phyloP scores from a whole-genome alignment of 2,797 vertebrate species.

The Argya squamiceps region DNA sequence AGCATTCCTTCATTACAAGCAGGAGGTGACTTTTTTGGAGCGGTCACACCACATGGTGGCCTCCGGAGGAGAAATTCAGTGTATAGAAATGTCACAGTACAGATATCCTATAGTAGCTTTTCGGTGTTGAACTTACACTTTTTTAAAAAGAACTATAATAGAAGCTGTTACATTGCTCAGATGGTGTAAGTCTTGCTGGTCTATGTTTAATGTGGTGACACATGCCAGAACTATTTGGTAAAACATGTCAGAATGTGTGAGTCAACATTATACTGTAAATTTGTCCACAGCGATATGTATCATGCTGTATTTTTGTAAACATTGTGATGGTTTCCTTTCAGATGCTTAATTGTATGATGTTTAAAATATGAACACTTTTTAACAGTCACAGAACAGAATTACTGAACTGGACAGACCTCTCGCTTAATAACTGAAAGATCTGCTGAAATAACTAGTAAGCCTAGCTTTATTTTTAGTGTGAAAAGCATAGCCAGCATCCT shows the following conservation, averaged over 20 bases:
- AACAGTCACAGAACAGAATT: slow-evolving; percentile 34
- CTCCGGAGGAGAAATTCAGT: not conserved
- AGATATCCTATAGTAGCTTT: slow-evolving; percentile 65
- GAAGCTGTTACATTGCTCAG: slow-evolving; percentile 68
- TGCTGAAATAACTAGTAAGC: not conserved
- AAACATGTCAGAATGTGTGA: slow-evolving; percentile 60
- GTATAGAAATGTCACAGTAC: slow-evolving; percentile 44
- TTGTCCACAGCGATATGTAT: slow-evolving; percentile 61
- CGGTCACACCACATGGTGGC: fast-evolving
- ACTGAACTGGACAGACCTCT: slow-evolving; percentile 22
- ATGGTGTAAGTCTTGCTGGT: slow-evolving; percentile 68
- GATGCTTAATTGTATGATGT: slow-evolving; percentile 35
- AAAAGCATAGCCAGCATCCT: not conserved
- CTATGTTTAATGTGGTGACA: slow-evolving; percentile 71
- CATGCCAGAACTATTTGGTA: slow-evolving; percentile 71
- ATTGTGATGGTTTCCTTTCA: slow-evolving; percentile 68
- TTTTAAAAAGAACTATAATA: slow-evolving; percentile 60
- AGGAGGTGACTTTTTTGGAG: not conserved
- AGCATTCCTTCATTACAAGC: not conserved
- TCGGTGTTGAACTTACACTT: slow-evolving; percentile 60
- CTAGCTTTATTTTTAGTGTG: slow-evolving; percentile 27
- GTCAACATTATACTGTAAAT: slow-evolving; percentile 58
- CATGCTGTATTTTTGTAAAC: slow-evolving; percentile 75
- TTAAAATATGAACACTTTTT: slow-evolving; percentile 54
- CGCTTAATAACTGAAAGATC: slow-evolving; percentile 15